Percentiles rank a stretch among this genome's conserved stretches.
phyloP scores from a whole-genome alignment of 2,888 invertebrate species.

The Dolomedes plantarius region DNA sequence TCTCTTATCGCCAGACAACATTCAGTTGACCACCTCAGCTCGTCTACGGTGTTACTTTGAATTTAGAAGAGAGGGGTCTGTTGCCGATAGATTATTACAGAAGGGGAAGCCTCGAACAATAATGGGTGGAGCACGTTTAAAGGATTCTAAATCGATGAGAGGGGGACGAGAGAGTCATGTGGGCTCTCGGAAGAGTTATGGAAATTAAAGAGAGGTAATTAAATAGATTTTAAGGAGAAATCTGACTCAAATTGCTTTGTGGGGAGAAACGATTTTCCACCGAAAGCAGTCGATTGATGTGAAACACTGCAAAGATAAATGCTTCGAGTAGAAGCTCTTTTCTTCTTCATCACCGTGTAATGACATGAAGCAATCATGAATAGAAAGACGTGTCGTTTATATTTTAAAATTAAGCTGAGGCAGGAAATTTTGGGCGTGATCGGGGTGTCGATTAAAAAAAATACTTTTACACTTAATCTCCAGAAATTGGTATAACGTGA shows the following conservation, averaged over 20 bases:
- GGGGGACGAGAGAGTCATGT: not conserved
- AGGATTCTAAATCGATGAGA: not conserved
- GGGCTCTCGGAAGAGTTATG: not conserved
- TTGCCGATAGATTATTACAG: not conserved
- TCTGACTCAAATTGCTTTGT: not conserved
- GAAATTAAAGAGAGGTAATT: not conserved
- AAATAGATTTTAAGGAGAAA: constrained; percentile 8
- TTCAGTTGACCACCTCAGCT: not conserved
- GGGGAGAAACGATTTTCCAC: not conserved
- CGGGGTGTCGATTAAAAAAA: too few species aligned
- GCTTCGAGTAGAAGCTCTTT: too few species aligned
- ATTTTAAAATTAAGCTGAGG: too few species aligned
- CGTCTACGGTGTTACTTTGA: not conserved
- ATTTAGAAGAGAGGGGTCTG: not conserved
- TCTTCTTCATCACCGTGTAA: too few species aligned
- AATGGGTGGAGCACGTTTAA: not conserved
- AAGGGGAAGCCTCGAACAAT: not conserved
- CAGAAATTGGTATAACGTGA: too few species aligned
- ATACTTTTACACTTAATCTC: too few species aligned
- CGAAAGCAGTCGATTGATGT: not conserved
- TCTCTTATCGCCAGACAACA: not conserved
- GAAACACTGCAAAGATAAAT: not conserved
- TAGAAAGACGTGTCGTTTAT: too few species aligned
- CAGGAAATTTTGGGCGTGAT: too few species aligned
- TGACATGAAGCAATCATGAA: too few species aligned